phyloP scores from a whole-genome alignment of 2,888 invertebrate genomes.

The Brachyptera risi region DNA sequence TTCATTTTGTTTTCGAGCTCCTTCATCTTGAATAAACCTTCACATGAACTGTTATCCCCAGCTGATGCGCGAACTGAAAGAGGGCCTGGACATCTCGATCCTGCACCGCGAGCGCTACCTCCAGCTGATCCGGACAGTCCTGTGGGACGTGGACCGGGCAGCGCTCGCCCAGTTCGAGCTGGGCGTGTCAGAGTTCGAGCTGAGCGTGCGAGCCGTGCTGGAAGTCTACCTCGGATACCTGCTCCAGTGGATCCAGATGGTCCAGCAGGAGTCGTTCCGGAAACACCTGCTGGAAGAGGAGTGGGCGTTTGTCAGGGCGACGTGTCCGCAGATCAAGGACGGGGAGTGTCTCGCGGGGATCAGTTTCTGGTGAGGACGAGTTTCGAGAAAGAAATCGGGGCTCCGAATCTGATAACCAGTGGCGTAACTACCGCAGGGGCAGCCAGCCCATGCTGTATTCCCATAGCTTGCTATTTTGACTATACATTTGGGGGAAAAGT shows the following conservation, averaged over 20 bases:
- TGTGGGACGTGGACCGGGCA: conserved; percentile 47
- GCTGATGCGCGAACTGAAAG: conserved; percentile 85
- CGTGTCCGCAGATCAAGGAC: conserved; percentile 70
- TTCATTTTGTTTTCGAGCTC: too few relatives aligned
- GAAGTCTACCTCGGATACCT: conserved; percentile 84
- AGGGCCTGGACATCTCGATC: conserved; percentile 80
- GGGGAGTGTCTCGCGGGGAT: conserved; percentile 70
- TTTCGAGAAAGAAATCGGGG: too few relatives aligned
- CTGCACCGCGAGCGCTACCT: conserved; percentile 74
- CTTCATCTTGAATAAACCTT: too few relatives aligned
- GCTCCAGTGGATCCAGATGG: conserved; percentile 71
- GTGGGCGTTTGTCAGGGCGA: conserved; percentile 79
- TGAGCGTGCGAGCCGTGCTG: conserved; percentile 53
- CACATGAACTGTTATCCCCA: too few relatives aligned
- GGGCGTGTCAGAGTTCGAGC: conserved; percentile 68
- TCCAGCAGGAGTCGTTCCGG: conserved; percentile 57
- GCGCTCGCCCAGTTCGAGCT: conserved; percentile 50
- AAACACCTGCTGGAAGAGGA: conserved; percentile 81
- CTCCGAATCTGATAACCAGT: too few relatives aligned
- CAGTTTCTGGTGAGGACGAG: conserved; percentile 74
- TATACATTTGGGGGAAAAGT: too few relatives aligned
- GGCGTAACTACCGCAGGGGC: too few relatives aligned
- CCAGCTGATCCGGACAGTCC: conserved; percentile 58
- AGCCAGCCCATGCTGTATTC: too few relatives aligned
- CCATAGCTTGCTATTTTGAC: too few relatives aligned